Evolutionary conservation across 2,113 vertebrate genomes (phyloP).

Genomic region (Muscicapa adusta): DNA sequence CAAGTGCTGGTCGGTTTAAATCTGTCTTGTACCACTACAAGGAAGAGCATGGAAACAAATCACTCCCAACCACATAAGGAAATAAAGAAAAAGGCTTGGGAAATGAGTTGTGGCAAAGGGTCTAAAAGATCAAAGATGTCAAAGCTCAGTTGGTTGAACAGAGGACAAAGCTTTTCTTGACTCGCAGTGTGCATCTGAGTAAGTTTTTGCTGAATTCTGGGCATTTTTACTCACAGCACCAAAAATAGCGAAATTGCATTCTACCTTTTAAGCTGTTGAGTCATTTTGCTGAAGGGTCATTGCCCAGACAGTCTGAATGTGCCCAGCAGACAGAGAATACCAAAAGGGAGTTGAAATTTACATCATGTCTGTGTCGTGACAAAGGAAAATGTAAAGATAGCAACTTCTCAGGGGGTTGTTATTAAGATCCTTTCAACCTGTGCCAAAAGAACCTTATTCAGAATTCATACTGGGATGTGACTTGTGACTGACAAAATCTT

Average conservation of each 20-base stretch:
- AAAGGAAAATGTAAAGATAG: neutral
- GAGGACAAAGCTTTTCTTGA: neutral
- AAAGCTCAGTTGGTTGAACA: neutral
- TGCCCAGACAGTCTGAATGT: slow-evolving; percentile 39
- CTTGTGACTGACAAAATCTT: neutral
- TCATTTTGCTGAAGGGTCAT: slow-evolving; percentile 31
- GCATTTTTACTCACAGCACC: neutral
- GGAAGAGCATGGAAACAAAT: neutral
- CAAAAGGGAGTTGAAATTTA: neutral
- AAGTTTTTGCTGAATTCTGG: neutral
- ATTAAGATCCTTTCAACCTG: neutral
- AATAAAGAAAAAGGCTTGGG: neutral
- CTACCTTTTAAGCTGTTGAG: slow-evolving; percentile 46
- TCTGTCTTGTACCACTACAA: neutral
- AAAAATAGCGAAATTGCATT: slow-evolving; percentile 30
- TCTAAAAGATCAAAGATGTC: neutral
- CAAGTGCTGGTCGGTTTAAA: neutral
- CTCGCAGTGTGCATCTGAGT: neutral
- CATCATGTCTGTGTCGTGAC: slow-evolving; percentile 12
- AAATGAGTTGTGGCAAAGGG: neutral
- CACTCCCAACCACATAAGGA: neutral
- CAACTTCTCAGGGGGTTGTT: neutral
- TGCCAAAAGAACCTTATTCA: neutral
- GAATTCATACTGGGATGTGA: neutral
- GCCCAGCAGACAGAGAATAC: slow-evolving; percentile 21